Percentiles rank a stretch among this genome's conserved stretches.
phyloP scores from a whole-genome alignment of 2,113 vertebrate genomes.

The Spilogale gracilis region DNA sequence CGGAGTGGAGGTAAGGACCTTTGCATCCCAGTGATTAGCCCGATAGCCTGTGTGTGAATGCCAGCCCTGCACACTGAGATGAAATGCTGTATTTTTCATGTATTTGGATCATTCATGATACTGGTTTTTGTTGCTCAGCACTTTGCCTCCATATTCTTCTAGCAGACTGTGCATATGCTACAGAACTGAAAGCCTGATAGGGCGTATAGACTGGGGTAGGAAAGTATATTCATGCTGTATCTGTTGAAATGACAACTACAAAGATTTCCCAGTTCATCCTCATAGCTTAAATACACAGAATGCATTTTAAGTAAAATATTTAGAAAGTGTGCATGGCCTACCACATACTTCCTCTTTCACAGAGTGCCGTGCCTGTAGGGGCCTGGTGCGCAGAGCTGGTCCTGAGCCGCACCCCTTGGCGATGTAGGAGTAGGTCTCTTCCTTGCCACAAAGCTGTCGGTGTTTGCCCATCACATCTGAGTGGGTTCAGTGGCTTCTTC shows the following conservation, averaged over 20 bases:
- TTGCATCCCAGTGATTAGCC: not conserved
- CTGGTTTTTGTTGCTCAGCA: not conserved
- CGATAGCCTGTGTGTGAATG: not conserved
- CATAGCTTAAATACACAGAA: conserved; percentile 21
- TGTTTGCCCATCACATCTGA: not conserved
- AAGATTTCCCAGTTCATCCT: not conserved
- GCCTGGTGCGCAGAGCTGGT: not conserved
- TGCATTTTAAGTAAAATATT: conserved; percentile 48
- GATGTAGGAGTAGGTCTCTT: not conserved
- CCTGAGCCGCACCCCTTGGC: not conserved
- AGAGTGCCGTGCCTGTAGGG: not conserved
- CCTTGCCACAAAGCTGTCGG: not conserved
- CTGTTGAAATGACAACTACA: not conserved
- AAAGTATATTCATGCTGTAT: not conserved
- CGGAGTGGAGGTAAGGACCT: not conserved
- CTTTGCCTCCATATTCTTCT: not conserved
- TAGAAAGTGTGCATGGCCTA: not conserved
- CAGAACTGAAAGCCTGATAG: not conserved
- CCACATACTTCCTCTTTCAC: not conserved
- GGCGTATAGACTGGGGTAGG: not conserved
- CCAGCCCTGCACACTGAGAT: not conserved
- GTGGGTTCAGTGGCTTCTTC: not conserved
- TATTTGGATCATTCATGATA: not conserved
- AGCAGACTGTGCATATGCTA: not conserved
- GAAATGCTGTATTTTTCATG: not conserved